These are phyloP conservation scores for Sinonovacula constricta DNA, from an alignment of 1,140 invertebrate genomes.

Conservation along the genomic window DNA sequence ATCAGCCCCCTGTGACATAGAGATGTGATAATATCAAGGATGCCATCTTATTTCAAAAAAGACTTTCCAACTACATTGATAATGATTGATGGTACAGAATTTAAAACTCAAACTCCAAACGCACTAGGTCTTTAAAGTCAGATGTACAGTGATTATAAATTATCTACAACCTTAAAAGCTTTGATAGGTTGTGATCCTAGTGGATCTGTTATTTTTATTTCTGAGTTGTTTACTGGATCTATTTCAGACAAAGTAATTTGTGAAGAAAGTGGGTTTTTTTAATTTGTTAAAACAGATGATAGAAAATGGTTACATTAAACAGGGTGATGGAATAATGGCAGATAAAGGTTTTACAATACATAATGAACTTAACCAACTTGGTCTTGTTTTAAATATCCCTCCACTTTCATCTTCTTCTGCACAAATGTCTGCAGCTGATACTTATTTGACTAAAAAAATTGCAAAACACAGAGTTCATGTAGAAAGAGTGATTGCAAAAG, in stretches of 20 bases:
- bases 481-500: slow-evolving; percentile 53
- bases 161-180: slow-evolving; percentile 22
- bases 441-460: slow-evolving; percentile 47
- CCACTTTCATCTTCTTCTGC: no score
- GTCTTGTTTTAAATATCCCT: slow-evolving; percentile 50
- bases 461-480: slow-evolving; percentile 55
- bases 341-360: slow-evolving; percentile 59
- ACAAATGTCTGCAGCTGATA: no score
- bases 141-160: slow-evolving; percentile 56
- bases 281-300: slow-evolving; percentile 1
- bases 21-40: no score
- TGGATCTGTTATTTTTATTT: slow-evolving; percentile 57
- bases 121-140: slow-evolving; percentile 51
- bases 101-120: no score
- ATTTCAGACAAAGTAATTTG: slow-evolving; percentile 49
- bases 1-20: no score
- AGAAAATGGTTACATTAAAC: slow-evolving; percentile 27
- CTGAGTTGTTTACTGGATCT: slow-evolving; percentile 44
- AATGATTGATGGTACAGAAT: no score
- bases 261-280: no score
- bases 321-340: slow-evolving; percentile 56
- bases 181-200: no score
- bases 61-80: no score
- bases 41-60: no score
- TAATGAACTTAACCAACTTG: slow-evolving; percentile 46